Conservation (phyloP, 53 echinoderm and acorn worm species). For the Stichopus horrens region DNA sequence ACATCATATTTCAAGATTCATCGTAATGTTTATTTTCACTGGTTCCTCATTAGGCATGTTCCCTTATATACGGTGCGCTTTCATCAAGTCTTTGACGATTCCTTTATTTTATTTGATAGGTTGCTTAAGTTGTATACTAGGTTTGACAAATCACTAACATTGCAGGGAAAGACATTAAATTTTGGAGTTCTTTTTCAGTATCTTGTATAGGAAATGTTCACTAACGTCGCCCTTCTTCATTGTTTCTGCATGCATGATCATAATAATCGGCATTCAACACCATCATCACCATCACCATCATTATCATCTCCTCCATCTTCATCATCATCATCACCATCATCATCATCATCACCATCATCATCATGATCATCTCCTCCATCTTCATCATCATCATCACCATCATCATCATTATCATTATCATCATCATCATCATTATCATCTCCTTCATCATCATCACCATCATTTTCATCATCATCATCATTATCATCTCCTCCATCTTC, state of each 20-base stretch:
- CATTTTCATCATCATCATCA: background rate
- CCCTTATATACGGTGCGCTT: too few relatives aligned
- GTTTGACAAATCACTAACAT: too few relatives aligned
- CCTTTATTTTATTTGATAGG: too few relatives aligned
- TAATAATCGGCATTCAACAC: background rate
- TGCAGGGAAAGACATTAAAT: too few relatives aligned
- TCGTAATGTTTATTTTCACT: too few relatives aligned
- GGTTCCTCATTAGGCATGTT: too few relatives aligned
- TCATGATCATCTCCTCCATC: background rate
- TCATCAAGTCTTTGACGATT: too few relatives aligned
- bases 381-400: background rate
- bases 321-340: background rate
- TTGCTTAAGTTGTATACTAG: too few relatives aligned
- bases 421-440: conserved; percentile 7
- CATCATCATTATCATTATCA: conserved; percentile 9
- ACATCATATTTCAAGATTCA: too few relatives aligned
- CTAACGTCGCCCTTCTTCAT: too few relatives aligned
- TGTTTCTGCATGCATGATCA: background rate
- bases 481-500: background rate
- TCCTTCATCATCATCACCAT: background rate
- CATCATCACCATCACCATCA: background rate
- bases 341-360: conserved; percentile 33
- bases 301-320: background rate
- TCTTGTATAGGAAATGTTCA: too few relatives aligned
- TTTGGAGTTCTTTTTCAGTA: too few relatives aligned